These are phyloP conservation scores for Saccopteryx bilineata DNA, from an alignment of 2,113 vertebrate genomes.

Conservation along the genomic window DNA sequence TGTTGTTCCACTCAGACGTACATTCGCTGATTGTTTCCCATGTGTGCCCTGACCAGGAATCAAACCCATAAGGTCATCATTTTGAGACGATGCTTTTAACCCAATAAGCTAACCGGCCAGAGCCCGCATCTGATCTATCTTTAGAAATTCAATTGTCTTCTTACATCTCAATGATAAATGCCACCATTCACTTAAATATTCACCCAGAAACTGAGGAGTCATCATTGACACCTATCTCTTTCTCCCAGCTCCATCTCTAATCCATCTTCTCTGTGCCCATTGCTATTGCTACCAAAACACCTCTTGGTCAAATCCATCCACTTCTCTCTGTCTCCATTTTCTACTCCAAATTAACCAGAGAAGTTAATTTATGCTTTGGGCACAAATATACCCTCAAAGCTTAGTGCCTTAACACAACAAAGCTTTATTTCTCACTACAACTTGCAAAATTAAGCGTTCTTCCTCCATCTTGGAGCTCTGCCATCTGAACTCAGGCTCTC, in stretches of 20 bases:
- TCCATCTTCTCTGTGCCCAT: not conserved
- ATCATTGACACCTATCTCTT: not conserved
- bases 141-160: not conserved
- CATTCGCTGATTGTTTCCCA: too few species aligned
- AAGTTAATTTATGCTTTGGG: not conserved
- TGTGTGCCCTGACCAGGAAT: too few species aligned
- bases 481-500: not conserved
- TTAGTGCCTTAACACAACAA: not conserved
- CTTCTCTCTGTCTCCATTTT: not conserved
- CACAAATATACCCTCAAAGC: not conserved
- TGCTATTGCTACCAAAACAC: not conserved
- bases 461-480: not conserved
- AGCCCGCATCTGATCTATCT: not conserved
- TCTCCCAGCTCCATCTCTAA: not conserved
- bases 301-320: not conserved
- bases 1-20: too few species aligned
- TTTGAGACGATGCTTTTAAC: too few species aligned
- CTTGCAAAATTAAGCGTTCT: not conserved
- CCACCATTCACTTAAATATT: not conserved
- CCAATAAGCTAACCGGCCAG: too few species aligned
- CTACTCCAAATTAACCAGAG: not conserved
- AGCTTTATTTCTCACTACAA: not conserved
- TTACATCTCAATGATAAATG: not conserved
- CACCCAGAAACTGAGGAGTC: not conserved
- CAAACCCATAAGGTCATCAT: too few species aligned